Percentiles rank a stretch among this genome's conserved stretches.
phyloP scores from a whole-genome alignment of 2,797 vertebrate genomes.

The Hippopotamyrus pictus region DNA sequence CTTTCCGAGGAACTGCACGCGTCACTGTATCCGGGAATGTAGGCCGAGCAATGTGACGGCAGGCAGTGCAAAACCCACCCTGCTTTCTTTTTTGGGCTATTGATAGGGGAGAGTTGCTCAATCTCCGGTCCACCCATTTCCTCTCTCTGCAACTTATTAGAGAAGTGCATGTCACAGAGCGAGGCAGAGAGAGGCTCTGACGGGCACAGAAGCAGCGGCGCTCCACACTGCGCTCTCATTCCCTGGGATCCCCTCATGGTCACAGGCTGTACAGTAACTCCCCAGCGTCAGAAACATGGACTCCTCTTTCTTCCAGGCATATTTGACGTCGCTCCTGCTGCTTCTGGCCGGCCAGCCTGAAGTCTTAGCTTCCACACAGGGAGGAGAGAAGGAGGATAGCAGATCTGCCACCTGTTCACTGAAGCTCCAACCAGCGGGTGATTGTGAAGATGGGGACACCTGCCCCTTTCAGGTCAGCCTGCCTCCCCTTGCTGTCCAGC shows the following conservation, averaged over 20 bases:
- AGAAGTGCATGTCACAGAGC: constrained; percentile 69
- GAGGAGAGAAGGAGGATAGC: constrained; percentile 20
- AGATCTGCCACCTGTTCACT: constrained; percentile 58
- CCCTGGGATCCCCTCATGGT: neutral
- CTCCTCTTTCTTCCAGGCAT: constrained; percentile 35
- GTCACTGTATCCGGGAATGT: neutral
- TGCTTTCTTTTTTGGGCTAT: neutral
- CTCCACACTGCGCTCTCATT: neutral
- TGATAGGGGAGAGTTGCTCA: constrained; percentile 14
- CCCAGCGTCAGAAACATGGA: neutral
- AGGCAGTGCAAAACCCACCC: neutral
- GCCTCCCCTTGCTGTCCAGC: constrained; percentile 81
- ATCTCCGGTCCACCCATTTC: constrained; percentile 44
- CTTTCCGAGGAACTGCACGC: neutral
- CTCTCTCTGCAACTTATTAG: constrained; percentile 63
- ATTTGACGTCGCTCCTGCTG: constrained; percentile 68
- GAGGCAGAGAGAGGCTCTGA: constrained; percentile 55
- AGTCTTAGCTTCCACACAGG: neutral
- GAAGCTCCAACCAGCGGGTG: constrained; percentile 69
- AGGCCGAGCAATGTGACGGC: neutral
- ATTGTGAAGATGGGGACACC: constrained; percentile 70
- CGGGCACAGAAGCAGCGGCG: neutral
- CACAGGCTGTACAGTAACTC: neutral
- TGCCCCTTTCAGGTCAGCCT: constrained; percentile 83
- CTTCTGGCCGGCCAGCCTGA: constrained; percentile 44